Evolutionary conservation across 2,888 invertebrate species (phyloP).

Genomic region (Catocala sponsa): DNA sequence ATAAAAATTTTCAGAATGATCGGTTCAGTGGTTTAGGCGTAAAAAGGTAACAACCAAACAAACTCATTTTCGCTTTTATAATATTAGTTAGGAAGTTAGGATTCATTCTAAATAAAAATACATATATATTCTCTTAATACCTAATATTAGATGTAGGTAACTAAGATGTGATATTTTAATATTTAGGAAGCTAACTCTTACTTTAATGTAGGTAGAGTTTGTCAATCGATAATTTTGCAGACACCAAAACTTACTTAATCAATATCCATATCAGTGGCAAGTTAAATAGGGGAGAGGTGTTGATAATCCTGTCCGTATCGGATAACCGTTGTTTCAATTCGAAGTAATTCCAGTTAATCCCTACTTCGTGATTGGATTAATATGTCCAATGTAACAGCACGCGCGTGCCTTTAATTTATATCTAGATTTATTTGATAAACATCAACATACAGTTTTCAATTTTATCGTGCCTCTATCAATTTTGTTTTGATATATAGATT

Average conservation of each 20-base stretch:
- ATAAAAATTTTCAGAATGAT: too few relatives aligned
- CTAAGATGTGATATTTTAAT: too few relatives aligned
- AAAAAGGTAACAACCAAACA: too few relatives aligned
- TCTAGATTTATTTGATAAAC: conserved; percentile 1
- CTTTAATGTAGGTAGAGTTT: not conserved
- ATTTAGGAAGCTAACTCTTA: not conserved
- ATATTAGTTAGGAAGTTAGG: too few relatives aligned
- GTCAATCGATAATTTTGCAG: not conserved
- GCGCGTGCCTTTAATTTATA: conserved; percentile 21
- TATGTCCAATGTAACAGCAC: conserved; percentile 39
- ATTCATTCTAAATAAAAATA: too few relatives aligned
- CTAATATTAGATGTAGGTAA: too few relatives aligned
- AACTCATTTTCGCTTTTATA: too few relatives aligned
- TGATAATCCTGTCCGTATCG: conserved; percentile 62
- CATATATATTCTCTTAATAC: too few relatives aligned
- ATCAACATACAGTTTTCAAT: conserved; percentile 1
- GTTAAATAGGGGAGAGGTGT: conserved; percentile 40
- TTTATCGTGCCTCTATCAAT: not conserved
- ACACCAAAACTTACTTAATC: conserved; percentile 10
- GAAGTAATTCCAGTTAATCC: conserved; percentile 60
- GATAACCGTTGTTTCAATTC: conserved; percentile 66
- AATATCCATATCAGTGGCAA: conserved; percentile 29
- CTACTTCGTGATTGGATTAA: conserved; percentile 59
- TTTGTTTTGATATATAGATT: not conserved
- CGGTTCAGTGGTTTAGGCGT: too few relatives aligned